Percentiles rank a stretch among this genome's conserved stretches.
Conservation (phyloP, 2,113 vertebrate species). For the Corythaeola cristata region DNA sequence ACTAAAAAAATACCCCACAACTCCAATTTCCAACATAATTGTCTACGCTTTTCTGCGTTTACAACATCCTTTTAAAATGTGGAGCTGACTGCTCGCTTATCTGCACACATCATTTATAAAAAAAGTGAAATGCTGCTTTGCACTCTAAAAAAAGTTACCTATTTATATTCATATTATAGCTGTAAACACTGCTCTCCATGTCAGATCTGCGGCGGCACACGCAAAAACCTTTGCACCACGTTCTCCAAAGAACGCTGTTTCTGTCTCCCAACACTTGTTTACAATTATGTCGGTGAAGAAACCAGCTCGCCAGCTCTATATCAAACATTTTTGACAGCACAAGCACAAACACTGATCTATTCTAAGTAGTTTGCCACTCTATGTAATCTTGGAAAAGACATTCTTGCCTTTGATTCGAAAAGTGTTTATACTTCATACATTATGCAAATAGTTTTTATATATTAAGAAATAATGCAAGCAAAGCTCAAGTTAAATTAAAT, state of each 20-base stretch:
- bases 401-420: conserved; percentile 70
- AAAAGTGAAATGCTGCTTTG: neutral
- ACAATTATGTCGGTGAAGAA: conserved; percentile 58
- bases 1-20: neutral
- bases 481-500: conserved; percentile 80
- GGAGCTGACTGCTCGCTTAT: neutral
- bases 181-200: neutral
- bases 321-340: conserved; percentile 61
- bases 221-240: conserved; percentile 17
- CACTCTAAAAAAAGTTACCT: neutral
- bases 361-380: conserved; percentile 55
- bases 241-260: neutral
- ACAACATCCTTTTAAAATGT: neutral
- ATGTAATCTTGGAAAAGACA: conserved; percentile 66
- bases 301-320: conserved; percentile 52
- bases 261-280: conserved; percentile 48
- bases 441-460: conserved; percentile 84
- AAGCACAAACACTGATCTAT: conserved; percentile 65
- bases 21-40: neutral
- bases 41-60: neutral
- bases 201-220: neutral
- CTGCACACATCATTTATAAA: neutral
- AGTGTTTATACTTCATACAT: conserved; percentile 76
- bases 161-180: neutral
- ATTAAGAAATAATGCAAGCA: conserved; percentile 80